Evolutionary conservation across 2,113 vertebrate species (phyloP).

Genomic region (Caretta caretta): DNA sequence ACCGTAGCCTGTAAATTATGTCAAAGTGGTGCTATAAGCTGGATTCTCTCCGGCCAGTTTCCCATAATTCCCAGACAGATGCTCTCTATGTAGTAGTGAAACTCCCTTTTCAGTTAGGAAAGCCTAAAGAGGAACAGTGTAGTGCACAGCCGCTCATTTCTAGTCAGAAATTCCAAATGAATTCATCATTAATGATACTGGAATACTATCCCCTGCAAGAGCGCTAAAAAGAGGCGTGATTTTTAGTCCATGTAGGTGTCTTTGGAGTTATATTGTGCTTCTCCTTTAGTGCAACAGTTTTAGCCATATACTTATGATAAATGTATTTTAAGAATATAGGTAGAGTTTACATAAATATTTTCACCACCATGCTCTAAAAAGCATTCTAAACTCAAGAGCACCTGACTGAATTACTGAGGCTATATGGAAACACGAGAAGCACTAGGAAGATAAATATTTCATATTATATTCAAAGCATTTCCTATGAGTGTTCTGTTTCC

Average conservation of each 20-base stretch:
- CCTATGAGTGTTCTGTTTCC: conserved; percentile 29
- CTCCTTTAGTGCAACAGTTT: not conserved
- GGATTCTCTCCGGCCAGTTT: not conserved
- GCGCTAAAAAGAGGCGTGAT: not conserved
- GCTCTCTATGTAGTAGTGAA: not conserved
- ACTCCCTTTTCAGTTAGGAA: not conserved
- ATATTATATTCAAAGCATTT: conserved; percentile 31
- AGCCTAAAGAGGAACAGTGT: not conserved
- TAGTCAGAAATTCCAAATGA: not conserved
- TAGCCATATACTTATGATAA: not conserved
- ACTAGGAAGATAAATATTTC: conserved; percentile 29
- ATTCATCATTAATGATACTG: not conserved
- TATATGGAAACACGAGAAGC: not conserved
- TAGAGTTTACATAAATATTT: conserved; percentile 14
- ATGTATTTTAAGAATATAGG: not conserved
- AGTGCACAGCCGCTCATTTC: not conserved
- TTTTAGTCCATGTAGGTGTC: not conserved
- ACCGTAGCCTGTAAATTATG: not conserved
- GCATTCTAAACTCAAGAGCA: not conserved
- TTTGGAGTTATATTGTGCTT: not conserved
- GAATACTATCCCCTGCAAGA: not conserved
- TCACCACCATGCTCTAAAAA: not conserved
- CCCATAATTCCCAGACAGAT: not conserved
- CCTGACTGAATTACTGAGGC: conserved; percentile 7
- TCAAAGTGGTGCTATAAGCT: not conserved